Base-by-base conservation (phyloP, 2,797 vertebrate genomes). In the Protosalanx chinensis region DNA sequence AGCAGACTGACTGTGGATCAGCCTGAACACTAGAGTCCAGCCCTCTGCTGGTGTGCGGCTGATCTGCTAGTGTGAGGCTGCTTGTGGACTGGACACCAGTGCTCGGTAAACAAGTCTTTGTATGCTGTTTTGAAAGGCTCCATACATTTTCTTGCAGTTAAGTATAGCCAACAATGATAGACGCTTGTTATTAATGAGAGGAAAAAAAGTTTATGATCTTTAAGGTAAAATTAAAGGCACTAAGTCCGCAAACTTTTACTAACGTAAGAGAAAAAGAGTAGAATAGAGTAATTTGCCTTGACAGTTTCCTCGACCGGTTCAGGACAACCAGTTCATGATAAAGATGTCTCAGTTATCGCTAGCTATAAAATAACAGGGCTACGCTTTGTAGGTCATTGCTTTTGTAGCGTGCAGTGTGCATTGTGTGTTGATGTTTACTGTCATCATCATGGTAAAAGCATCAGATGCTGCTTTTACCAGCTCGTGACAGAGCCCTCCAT, bases 251-350 rank as follows among this genome's bases (percentile, higher is more conserved):
- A 35, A 35, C 33, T 6, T 35, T 35, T 4, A 35, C 33, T 35
- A 35, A 35, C 33, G 3, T 35, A 35, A 4, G 33, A 35, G 6
- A 6, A 35, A 35, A 35, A 35, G 3, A 35, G 6, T 35, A 49
- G 46, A 49, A 49, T 49, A 12, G 12, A 56, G 46, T 7, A 2
- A 3, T 64, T 60, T 79, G 51, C 49, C 62, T 63, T 72, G 58
- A 68, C 49, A 74, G 76, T 83, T 89, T 81, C 71, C 27, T 73
- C 72, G 75, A 30, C 72, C 77, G 64, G 76, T 80, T 81, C 75
- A 74, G 83, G 74, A 85, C 76, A 88, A 88, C 85, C 72, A 23
- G 87, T 89, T 89, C 83, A 80, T 59, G 71, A 49, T 46, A 46
- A 12, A 12, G 1, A 46, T 46, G 46, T 49, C 4, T 49, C 33